phyloP scores from a whole-genome alignment of 2,113 vertebrate genomes.

The Ranitomeya imitator region DNA sequence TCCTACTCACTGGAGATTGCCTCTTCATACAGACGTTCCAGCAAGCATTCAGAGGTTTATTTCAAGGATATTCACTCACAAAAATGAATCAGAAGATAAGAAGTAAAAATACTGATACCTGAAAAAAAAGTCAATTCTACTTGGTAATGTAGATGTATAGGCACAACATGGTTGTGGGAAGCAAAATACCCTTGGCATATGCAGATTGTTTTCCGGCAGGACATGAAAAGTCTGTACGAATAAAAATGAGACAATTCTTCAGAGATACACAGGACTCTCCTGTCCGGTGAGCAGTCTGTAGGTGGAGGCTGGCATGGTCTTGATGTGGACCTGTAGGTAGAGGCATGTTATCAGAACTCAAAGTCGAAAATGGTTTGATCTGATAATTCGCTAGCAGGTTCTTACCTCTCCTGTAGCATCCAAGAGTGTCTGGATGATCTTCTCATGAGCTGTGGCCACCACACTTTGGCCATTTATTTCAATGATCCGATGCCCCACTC shows the following conservation, averaged over 20 bases:
- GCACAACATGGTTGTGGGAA: slow-evolving; percentile 1
- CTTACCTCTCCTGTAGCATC: slow-evolving; percentile 87
- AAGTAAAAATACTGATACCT: background rate
- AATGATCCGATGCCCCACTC: slow-evolving; percentile 95
- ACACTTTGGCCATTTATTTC: slow-evolving; percentile 97
- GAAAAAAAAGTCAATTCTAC: background rate
- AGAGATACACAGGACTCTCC: slow-evolving; percentile 91
- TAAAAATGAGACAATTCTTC: slow-evolving; percentile 56
- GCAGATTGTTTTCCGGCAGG: background rate
- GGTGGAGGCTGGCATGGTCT: slow-evolving; percentile 94
- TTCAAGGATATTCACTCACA: background rate
- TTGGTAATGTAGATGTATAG: background rate
- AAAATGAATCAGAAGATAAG: background rate
- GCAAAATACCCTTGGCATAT: background rate
- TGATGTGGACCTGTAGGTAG: slow-evolving; percentile 85
- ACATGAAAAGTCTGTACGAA: background rate
- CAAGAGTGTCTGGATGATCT: slow-evolving; percentile 88
- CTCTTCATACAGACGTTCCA: background rate
- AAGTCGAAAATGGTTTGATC: background rate
- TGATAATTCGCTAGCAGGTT: background rate
- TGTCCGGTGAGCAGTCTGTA: slow-evolving; percentile 93
- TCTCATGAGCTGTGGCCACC: slow-evolving; percentile 87
- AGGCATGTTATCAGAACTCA: background rate
- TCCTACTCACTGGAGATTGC: too few species aligned
- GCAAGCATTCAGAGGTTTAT: background rate